Conservation (phyloP, 2,888 invertebrate species). For the Heliconius sara region DNA sequence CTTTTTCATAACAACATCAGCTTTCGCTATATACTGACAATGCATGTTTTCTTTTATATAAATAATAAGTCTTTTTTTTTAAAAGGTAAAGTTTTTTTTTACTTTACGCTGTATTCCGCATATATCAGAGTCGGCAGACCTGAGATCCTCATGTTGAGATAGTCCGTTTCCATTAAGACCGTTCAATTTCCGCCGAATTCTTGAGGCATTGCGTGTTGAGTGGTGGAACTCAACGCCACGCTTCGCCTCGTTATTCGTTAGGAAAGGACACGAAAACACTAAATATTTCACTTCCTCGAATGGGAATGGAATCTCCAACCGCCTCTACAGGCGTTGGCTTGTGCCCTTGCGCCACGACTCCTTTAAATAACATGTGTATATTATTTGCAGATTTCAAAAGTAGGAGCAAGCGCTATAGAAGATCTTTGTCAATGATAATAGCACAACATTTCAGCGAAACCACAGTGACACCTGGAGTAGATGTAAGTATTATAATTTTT, state of each 20-base stretch:
- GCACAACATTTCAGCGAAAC: conserved; percentile 76
- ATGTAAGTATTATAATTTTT: conserved; percentile 63
- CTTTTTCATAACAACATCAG: no score
- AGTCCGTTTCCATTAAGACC: background rate
- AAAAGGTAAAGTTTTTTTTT: no score
- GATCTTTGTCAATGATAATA: conserved; percentile 68
- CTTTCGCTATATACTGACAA: no score
- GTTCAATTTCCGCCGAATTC: background rate
- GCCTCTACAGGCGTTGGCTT: background rate
- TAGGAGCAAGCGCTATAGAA: conserved; percentile 53
- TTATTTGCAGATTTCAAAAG: conserved; percentile 31
- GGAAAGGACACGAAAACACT: no score
- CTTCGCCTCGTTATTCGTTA: no score
- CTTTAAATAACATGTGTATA: background rate
- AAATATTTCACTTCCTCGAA: no score
- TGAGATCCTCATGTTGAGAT: background rate
- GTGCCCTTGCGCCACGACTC: accelerated
- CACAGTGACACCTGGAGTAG: conserved; percentile 74
- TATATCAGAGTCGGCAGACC: background rate
- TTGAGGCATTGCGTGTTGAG: background rate
- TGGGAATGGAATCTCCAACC: no score
- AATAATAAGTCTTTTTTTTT: no score
- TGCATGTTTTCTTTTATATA: no score
- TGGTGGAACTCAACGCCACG: background rate
- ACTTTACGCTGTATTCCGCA: no score